These are phyloP conservation scores for Montipora efflorescens DNA, from an alignment of 64 coral and sea anemone species.

Conservation along the genomic window DNA sequence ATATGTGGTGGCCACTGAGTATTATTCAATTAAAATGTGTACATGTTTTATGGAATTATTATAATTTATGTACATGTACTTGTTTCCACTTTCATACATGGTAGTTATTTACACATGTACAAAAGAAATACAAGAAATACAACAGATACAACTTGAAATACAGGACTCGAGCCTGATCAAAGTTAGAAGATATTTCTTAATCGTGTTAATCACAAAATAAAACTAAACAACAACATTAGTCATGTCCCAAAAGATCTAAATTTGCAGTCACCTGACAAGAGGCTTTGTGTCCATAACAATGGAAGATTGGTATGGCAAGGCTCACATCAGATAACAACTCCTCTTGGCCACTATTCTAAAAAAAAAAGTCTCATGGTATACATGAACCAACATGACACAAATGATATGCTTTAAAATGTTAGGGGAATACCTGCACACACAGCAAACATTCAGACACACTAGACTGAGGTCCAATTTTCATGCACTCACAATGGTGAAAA, in stretches of 20 bases:
- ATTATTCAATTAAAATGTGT: neutral
- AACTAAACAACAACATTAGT: conserved; percentile 5
- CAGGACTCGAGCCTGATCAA: neutral
- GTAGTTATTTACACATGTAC: too few relatives aligned
- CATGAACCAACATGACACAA: neutral
- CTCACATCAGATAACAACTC: conserved; percentile 44
- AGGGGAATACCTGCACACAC: neutral
- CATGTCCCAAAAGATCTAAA: conserved; percentile 5
- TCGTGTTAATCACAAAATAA: neutral
- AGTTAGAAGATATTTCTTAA: neutral
- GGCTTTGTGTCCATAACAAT: conserved; percentile 87
- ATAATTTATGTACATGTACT: too few relatives aligned
- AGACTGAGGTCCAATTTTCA: neutral
- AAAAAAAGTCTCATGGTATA: neutral
- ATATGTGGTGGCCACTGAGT: neutral
- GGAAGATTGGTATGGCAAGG: conserved; percentile 79
- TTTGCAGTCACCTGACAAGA: conserved; percentile 70
- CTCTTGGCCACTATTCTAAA: conserved; percentile 58
- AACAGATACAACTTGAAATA: too few relatives aligned
- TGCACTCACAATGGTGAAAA: neutral
- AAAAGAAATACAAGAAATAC: neutral
- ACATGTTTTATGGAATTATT: too few relatives aligned
- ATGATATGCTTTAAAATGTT: neutral
- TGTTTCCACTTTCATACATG: too few relatives aligned
- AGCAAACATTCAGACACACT: neutral